Evolutionary conservation across 2,797 vertebrate genomes (phyloP), one percentile per base, ranked within the genome.

Genomic region (Betta splendens): DNA sequence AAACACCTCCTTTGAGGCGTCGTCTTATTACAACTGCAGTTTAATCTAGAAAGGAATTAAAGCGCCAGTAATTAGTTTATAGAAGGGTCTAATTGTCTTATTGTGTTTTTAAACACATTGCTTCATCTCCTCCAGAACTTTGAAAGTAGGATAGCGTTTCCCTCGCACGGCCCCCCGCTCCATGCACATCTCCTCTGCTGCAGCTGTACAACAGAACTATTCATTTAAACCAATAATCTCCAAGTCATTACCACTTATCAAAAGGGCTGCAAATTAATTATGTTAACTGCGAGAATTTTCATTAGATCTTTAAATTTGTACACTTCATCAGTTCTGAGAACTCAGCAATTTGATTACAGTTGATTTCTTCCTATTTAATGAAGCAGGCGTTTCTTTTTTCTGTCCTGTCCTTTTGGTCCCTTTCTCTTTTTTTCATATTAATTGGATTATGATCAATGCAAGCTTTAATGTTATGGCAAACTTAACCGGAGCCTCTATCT

Each of bases 41-140:
- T 91, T 91, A 89, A 92, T 92, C 86, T 84, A 80, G 84, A 88
- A 78, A 64, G 81, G 86, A 91, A 92, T 91, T 91, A 92, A 89
- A 88, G 81, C 79, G 38, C 55, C 75, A 50, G 74, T 90, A 92
- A 92, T 92, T 91, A 85, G 85, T 90, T 89, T 88, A 89, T 84
- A 82, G 77, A 79, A 71, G 72, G 78, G 78, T 86, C 79, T 91
- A 85, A 92, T 92, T 89, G 90, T 91, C 85, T 90, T 87, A 86
- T 88, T 89, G 80, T 86, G 78, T 67, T 75, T 88, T 89, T 81
- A 64, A 85, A 90, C 87, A 82, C 80, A 73, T 73, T 79, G 77
- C 85, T 90, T 89, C 80, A 81, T 91, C 86, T 91, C 88, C 75
- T 85, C 57, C 7, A 79, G 78, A 90, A 89, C 83, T 89, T 89